Percentiles rank a stretch among this genome's conserved stretches.
phyloP scores from a whole-genome alignment of 2,113 vertebrate species.

The Ictidomys tridecemlineatus region DNA sequence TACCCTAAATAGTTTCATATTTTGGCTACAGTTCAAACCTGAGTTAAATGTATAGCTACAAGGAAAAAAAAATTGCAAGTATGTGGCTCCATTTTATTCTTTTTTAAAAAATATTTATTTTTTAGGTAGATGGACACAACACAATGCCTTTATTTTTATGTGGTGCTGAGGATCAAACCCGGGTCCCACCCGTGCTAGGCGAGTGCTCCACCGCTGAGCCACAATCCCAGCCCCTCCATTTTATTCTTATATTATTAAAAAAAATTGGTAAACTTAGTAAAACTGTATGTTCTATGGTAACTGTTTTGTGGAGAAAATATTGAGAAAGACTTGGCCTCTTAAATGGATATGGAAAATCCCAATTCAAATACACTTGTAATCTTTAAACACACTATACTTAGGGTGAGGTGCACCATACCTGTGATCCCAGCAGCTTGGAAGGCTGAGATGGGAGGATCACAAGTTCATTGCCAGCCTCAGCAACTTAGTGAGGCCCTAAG shows the following conservation, averaged over 20 bases:
- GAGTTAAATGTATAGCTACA: background rate
- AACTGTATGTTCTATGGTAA: conserved; percentile 5
- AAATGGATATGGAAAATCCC: conserved; percentile 32
- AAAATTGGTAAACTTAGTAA: conserved; percentile 3
- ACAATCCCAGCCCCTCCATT: background rate
- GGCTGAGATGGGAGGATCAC: too few species aligned
- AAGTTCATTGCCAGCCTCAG: too few species aligned
- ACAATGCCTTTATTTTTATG: too few species aligned
- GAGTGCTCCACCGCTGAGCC: too few species aligned
- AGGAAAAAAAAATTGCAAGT: background rate
- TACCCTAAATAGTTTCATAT: background rate
- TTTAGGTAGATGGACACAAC: too few species aligned
- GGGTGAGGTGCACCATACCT: too few species aligned
- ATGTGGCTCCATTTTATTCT: too few species aligned
- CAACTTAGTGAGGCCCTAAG: too few species aligned
- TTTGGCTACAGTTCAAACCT: conserved; percentile 23
- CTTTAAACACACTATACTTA: conserved; percentile 32
- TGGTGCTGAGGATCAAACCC: too few species aligned
- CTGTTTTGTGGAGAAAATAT: background rate
- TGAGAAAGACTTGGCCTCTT: background rate
- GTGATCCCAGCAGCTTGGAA: too few species aligned
- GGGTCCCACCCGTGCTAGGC: too few species aligned
- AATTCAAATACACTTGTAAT: background rate
- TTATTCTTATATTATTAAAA: background rate
- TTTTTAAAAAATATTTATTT: too few species aligned